phyloP scores from a whole-genome alignment of 2,888 invertebrate species.

The Papilio elwesi region DNA sequence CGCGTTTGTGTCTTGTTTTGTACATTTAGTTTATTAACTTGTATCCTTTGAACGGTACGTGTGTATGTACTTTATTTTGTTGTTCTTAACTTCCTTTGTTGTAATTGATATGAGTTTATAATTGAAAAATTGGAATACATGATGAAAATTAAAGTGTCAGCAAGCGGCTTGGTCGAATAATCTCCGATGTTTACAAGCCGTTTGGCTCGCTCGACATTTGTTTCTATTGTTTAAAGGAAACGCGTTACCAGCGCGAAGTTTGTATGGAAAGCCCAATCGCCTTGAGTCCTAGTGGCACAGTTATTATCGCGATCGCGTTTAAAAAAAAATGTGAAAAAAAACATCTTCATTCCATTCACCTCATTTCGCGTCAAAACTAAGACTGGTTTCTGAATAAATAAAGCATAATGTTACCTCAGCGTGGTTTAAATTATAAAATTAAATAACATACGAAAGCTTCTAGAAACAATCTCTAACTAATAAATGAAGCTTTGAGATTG shows the following conservation, averaged over 20 bases:
- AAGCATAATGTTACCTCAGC: neutral
- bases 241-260: conserved; percentile 24
- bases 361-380: neutral
- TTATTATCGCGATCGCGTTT: conserved; percentile 22
- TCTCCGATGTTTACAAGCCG: conserved; percentile 25
- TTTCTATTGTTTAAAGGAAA: conserved; percentile 29
- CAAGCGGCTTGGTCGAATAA: conserved; percentile 13
- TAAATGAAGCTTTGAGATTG: no score
- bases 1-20: conserved; percentile 26
- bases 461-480: neutral
- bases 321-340: conserved; percentile 24
- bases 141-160: conserved; percentile 3
- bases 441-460: neutral
- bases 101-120: no score
- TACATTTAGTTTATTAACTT: neutral
- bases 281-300: conserved; percentile 34
- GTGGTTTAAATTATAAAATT: neutral
- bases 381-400: neutral
- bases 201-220: conserved; percentile 16
- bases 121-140: no score
- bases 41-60: no score
- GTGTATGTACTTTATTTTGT: no score
- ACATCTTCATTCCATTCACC: neutral
- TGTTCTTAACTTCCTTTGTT: no score
- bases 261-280: conserved; percentile 28